Conservation (phyloP, 2,888 invertebrate genomes). For the Boloria euphrosyne region DNA sequence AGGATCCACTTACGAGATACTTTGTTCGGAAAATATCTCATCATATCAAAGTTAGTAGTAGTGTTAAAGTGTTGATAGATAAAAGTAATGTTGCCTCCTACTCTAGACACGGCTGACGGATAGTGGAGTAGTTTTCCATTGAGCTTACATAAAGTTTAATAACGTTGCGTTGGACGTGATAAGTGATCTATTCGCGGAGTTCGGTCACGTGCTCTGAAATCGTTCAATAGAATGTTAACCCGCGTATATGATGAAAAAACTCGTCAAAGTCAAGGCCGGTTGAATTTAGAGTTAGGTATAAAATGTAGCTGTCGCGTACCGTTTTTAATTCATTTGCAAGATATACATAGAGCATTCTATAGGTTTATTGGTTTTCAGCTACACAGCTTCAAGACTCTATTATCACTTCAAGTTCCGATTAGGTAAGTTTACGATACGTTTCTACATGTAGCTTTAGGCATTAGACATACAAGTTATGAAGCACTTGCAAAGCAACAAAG, state of each 20-base stretch:
- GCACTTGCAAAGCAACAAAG: slow-evolving; percentile 20
- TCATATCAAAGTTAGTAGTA: too few species aligned
- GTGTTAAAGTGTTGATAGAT: too few species aligned
- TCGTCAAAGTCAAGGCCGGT: slow-evolving; percentile 10
- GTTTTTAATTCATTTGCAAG: slow-evolving; percentile 1
- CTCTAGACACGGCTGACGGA: not conserved
- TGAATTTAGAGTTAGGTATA: not conserved
- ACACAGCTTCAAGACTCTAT: not conserved
- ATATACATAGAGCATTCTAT: not conserved
- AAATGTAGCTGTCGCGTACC: not conserved
- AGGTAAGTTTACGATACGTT: not conserved
- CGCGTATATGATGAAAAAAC: not conserved
- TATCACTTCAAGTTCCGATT: not conserved
- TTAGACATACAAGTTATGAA: slow-evolving; percentile 26
- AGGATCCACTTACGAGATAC: too few species aligned
- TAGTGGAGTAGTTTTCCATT: slow-evolving; percentile 2
- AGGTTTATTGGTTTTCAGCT: not conserved
- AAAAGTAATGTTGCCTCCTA: not conserved
- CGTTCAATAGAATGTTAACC: too few species aligned
- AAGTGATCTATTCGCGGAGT: slow-evolving; percentile 8
- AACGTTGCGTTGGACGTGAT: slow-evolving; percentile 10
- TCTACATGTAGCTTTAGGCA: slow-evolving; percentile 32
- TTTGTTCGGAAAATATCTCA: too few species aligned
- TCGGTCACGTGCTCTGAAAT: not conserved
- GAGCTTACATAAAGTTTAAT: not conserved